These are phyloP conservation scores for Mobula hypostoma DNA, from an alignment of 2,113 vertebrate genomes.

Conservation along the genomic window DNA sequence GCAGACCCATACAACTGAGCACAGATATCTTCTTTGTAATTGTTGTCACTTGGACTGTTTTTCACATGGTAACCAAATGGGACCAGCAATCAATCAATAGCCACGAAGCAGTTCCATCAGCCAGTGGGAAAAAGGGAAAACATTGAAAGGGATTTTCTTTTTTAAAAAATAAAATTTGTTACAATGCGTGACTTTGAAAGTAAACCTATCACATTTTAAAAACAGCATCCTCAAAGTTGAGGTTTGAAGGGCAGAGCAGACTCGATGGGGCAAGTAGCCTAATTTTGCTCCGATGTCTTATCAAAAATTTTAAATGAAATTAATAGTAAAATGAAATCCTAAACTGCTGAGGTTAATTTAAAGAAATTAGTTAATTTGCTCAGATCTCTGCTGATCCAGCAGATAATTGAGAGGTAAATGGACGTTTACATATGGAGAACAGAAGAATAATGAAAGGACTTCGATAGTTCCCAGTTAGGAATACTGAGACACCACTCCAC, in stretches of 20 bases:
- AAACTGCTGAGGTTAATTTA: background rate
- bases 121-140: background rate
- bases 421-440: background rate
- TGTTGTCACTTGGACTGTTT: background rate
- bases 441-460: background rate
- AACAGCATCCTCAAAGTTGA: too few species aligned
- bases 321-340: background rate
- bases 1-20: too few species aligned
- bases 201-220: background rate
- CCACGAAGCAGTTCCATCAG: too few species aligned
- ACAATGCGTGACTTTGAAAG: too few species aligned
- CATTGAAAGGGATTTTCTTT: background rate
- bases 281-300: too few species aligned
- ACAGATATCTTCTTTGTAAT: too few species aligned
- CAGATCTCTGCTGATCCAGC: background rate
- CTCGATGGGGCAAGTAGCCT: too few species aligned
- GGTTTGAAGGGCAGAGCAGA: too few species aligned
- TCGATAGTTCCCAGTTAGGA: background rate
- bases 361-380: background rate
- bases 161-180: background rate
- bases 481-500: background rate
- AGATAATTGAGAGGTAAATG: conserved; percentile 17
- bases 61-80: background rate
- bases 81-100: background rate
- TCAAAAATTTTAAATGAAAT: background rate